Base-by-base conservation (phyloP, 2,113 vertebrate genomes). In the Dunckerocampus dactyliophorus region DNA sequence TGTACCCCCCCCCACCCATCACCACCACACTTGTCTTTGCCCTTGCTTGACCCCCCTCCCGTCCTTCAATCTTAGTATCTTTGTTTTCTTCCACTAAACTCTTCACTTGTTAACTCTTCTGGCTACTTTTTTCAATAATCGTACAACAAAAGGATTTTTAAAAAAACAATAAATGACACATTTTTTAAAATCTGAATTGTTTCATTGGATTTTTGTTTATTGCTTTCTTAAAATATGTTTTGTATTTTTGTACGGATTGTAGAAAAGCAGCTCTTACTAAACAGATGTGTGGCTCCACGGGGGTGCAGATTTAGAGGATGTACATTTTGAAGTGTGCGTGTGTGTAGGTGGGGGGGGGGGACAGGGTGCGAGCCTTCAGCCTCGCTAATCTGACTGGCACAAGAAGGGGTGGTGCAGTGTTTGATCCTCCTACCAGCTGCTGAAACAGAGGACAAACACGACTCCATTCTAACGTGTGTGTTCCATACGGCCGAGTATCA, bases 361-460 rank as follows among this genome's bases (percentile, higher is more conserved):
- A 42, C 42, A 17, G 48, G 22, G 70, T 55, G 64, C 47, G 75
- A 82, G 84, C 54, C 81, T 79, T 47, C 62, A 71, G 72, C 51
- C 63, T 72, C 16, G 14, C 67, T 81, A 85, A 84, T 81, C 80
- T 83, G 69, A 78, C 75, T 65, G 72, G 67, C 21, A 65, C 63
- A 48, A 62, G 63, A 31, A n/a, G 79, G 72, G 65, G 56, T n/a
- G 46, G 67, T 3, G 21, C 63, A 58, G 47, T 54, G 75, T 54
- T 49, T 86, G 80, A 86, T 84, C 80, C 76, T 76, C 65, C 55
- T 65, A 84, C 79, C 83, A 89, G 83, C 86, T 88, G 87, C 76
- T 65, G 62, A 67, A 55, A 52, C 48, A 8, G 24, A 43, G 59
- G 69, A 13, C 60, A 59, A 63, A 59, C 64, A 63, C 21, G 48